These are phyloP conservation scores for Arrhopalites spinosus DNA, from an alignment of 2,888 invertebrate genomes.

Conservation along the genomic window DNA sequence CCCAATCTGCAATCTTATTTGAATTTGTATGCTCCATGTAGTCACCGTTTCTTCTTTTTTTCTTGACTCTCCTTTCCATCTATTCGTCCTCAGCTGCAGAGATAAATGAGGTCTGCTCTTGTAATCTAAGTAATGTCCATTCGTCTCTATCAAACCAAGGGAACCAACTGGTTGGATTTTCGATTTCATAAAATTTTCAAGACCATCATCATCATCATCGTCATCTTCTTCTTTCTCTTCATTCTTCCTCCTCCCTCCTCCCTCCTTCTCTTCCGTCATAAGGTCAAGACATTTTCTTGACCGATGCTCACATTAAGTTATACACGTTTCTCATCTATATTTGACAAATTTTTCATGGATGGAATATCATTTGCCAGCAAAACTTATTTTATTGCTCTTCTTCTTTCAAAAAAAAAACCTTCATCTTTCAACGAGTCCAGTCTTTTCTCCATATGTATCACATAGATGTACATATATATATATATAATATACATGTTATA, in stretches of 20 bases:
- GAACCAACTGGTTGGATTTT: conserved; percentile 31
- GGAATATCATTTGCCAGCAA: conserved; percentile 1
- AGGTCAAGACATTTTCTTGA: conserved; percentile 19
- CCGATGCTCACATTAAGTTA: conserved; percentile 25
- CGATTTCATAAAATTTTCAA: conserved; percentile 38
- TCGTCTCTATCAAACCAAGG: conserved; percentile 37
- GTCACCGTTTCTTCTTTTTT: conserved; percentile 32
- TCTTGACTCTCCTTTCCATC: not conserved
- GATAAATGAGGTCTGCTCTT: conserved; percentile 45
- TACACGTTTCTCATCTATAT: conserved; percentile 10
- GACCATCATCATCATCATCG: conserved; percentile 37
- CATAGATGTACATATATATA: no score
- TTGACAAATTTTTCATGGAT: conserved; percentile 11
- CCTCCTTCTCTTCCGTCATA: not conserved
- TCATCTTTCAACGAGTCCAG: no score
- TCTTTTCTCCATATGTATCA: no score
- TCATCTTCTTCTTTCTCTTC: not conserved
- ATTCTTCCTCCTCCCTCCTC: not conserved
- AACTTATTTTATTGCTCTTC: not conserved
- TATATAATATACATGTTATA: no score
- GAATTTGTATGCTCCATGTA: conserved; percentile 41
- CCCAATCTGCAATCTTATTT: conserved; percentile 40
- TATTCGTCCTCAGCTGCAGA: conserved; percentile 29
- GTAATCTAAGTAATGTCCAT: conserved; percentile 40
- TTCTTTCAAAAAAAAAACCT: not conserved